Percentiles rank a stretch among this genome's conserved stretches.
phyloP scores from a whole-genome alignment of 2,113 vertebrate genomes.

The Loxodonta africana region DNA sequence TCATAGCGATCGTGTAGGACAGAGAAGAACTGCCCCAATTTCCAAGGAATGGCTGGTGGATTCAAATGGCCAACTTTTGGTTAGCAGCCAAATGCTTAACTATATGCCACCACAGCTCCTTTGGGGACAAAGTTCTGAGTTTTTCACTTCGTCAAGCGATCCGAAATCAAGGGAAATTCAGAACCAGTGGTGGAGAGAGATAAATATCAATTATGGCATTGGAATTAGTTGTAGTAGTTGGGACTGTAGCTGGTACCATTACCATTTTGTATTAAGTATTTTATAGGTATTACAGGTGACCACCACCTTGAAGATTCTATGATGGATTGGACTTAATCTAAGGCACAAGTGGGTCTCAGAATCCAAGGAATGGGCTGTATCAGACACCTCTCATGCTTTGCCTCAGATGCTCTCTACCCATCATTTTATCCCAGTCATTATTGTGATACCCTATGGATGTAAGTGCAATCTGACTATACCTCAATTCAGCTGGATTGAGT shows the following conservation, averaged over 20 bases:
- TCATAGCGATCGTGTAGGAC: no score
- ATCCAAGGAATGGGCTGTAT: neutral
- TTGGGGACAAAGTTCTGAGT: neutral
- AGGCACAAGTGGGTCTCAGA: neutral
- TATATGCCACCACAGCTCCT: no score
- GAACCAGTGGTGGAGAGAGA: neutral
- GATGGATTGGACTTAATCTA: neutral
- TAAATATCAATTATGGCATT: neutral
- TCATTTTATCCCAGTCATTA: neutral
- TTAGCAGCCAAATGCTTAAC: no score
- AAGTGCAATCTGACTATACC: neutral
- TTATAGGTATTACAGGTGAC: neutral
- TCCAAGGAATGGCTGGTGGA: no score
- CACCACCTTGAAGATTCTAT: neutral
- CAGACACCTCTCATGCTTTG: neutral
- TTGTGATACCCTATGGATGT: neutral
- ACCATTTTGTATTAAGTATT: neutral
- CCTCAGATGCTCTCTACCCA: neutral
- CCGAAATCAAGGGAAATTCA: neutral
- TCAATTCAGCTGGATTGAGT: neutral
- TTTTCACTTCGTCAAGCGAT: neutral
- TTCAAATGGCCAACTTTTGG: no score
- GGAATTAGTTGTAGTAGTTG: neutral
- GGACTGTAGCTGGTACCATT: neutral
- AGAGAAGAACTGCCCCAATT: no score